Base-by-base conservation (phyloP, 2,888 invertebrate species). In the Gryllus longicercus region DNA sequence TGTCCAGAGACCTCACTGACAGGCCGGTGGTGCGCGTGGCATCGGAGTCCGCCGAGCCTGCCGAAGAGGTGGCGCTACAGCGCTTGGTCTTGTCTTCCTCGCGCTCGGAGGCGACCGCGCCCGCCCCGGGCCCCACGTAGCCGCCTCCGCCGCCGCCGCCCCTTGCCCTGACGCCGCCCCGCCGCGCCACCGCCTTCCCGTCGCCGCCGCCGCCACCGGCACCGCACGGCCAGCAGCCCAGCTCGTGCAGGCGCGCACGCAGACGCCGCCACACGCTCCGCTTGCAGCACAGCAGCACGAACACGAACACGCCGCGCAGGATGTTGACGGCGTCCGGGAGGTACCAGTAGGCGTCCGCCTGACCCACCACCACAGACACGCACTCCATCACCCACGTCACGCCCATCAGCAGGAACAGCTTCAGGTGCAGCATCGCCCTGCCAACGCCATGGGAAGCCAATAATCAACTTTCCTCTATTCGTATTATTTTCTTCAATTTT, bases 211-310 rank as follows among this genome's bases (percentile, higher is more conserved):
- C 25, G 25, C 25, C 25, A 4, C 25, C 25, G 25, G 4, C 4
- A 2, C 25, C 38, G 38, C 38, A 38, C 38, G 38, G 38, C 38
- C 38, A 38, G 38, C 38, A 38, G 38, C 38, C 38, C 38, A 38
- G 5, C 38, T 38, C 38, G 38, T 38, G 63, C 63, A 63, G n/a
- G 14, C 63, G 63, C 14, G 16, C 14, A 4, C 78, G 23, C 8
- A 80, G 38, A 0, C 74, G n/a, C 18, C 38, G 74, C 75, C 79
- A 79, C 74, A 83, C 83, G 16, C 80, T 81, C 23, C 77, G 81
- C 77, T 84, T 84, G 80, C 85, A 85, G 18, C 83, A 83, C 80
- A 84, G 84, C 74, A 84, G 83, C 50, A 84, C 76, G 78, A 84
- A 84, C 74, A 84, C 82, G 81, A 83, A 83, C 3, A 84, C 81